A percentile compares a stretch with the other conserved stretches of the same genome.
These are phyloP conservation scores for Premnoplex brunnescens DNA, from an alignment of 2,797 vertebrate genomes.

Conservation along the genomic window DNA sequence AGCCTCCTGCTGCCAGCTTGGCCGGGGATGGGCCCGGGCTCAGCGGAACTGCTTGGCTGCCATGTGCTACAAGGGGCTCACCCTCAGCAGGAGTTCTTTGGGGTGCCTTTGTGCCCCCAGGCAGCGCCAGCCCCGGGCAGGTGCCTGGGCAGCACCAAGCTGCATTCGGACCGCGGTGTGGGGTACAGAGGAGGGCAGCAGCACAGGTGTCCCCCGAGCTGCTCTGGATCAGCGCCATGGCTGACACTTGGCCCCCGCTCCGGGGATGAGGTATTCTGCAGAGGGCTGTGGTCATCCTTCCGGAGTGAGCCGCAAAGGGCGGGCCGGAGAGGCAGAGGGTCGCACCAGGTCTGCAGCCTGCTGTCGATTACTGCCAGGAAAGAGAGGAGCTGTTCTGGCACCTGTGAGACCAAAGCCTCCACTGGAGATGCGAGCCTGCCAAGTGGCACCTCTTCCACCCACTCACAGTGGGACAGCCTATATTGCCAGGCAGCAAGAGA, in stretches of 20 bases:
- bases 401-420: accelerated
- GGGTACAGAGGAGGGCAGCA: not conserved
- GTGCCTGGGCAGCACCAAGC: not conserved
- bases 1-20: not conserved
- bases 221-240: not conserved
- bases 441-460: not conserved
- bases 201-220: not conserved
- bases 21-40: not conserved
- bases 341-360: not conserved
- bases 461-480: accelerated
- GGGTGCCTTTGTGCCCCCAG: accelerated
- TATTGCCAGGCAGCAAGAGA: not conserved
- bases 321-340: not conserved
- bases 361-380: not conserved
- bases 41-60: not conserved
- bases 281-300: not conserved
- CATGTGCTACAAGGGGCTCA: not conserved
- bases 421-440: not conserved
- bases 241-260: not conserved
- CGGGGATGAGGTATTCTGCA: constrained; percentile 10
- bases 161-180: accelerated
- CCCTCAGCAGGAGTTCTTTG: not conserved
- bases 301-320: not conserved
- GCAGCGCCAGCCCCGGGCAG: not conserved
- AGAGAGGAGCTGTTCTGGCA: not conserved